Evolutionary conservation across 2,113 vertebrate species (phyloP).

Genomic region (Coracopsis vasa): DNA sequence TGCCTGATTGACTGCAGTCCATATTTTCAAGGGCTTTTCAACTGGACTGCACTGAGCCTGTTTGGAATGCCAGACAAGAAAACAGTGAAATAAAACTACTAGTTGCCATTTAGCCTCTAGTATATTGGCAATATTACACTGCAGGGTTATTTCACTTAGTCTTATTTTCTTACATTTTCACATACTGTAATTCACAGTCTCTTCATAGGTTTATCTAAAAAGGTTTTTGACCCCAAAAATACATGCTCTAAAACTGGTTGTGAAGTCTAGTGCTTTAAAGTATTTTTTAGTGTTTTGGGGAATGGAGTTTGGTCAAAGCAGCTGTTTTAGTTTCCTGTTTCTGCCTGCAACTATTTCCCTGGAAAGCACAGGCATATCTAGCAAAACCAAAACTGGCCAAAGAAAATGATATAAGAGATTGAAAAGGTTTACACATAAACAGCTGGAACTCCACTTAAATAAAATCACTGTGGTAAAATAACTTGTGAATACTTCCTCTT

Average conservation of each 20-base stretch:
- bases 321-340: slow-evolving; percentile 3
- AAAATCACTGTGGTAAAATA: background rate
- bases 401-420: background rate
- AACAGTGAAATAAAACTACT: background rate
- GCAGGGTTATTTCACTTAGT: background rate
- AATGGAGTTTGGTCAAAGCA: background rate
- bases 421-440: background rate
- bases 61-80: background rate
- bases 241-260: background rate
- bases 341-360: background rate
- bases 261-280: background rate
- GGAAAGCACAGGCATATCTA: background rate
- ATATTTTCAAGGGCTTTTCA: background rate
- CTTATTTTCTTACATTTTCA: background rate
- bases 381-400: background rate
- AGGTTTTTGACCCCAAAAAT: background rate
- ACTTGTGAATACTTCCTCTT: background rate
- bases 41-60: background rate
- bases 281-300: background rate
- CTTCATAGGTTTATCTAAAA: background rate
- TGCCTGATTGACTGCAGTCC: background rate
- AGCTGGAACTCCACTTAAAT: background rate
- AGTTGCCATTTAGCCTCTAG: background rate
- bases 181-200: background rate
- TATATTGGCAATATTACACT: background rate